Base-by-base conservation (phyloP, 2,888 invertebrate species). In the Argyresthia goedartella region DNA sequence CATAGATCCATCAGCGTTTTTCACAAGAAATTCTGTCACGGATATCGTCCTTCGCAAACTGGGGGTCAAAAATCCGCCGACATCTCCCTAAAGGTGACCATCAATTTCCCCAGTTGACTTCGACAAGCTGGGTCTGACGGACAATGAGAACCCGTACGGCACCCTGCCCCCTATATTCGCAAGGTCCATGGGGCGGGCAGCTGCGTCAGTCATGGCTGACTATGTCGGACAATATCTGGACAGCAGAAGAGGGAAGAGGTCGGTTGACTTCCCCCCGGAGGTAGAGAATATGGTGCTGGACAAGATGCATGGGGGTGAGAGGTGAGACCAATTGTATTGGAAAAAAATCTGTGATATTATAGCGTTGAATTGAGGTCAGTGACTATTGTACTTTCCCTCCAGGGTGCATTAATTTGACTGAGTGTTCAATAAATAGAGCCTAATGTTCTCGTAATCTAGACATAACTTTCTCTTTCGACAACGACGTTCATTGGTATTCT, bases 141-240 rank as follows among this genome's bases (percentile, higher is more conserved):
- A 95, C 69, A 95, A 95, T 69, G 93, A 95, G 69, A 95, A 95
- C 78, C 95, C 95, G 0, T 92, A 93, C 65, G 95, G 95, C 13
- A 92, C 91, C 46, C 74, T 95, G 53, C 94, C 95, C 0, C 92
- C 94, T 0, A 82, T 94, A 4, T 88, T 95, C 59, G 92, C 92
- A 1, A 82, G 94, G 56, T 93, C 93, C 4, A 91, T 94, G 89
- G 92, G 94, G 4, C 88, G 91, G 59, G 89, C 91, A 8, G 93
- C 94, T 0, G 92, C 93, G 0, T 88, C 90, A 52, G 72, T 91
- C 57, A 80, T 91, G 72, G 90, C 93, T 0, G 91, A 93, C 62
- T 95, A 94, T 66, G 89, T 95, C 33, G 90, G 92, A 1, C 88
- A 91, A 51, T 90, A 93, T 64, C 74, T 95, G 57, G 90, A 91